Conservation (phyloP, 2,888 invertebrate genomes). For the Phaonia tiefii region DNA sequence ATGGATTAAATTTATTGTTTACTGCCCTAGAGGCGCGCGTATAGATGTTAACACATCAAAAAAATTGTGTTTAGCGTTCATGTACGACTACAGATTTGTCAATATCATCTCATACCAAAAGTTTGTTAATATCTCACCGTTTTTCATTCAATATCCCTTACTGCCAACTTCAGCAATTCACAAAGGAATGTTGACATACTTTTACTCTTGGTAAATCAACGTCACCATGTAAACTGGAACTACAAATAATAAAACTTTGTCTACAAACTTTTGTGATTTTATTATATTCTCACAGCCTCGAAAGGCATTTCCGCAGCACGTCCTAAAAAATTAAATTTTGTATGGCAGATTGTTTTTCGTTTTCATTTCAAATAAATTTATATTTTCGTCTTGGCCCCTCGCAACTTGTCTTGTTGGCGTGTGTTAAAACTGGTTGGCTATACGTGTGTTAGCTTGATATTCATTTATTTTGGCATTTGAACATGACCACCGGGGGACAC, state of each 20-base stretch:
- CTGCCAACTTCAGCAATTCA: not conserved
- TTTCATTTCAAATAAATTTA: conserved; percentile 37
- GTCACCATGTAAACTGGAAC: not conserved
- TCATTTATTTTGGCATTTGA: conserved; percentile 61
- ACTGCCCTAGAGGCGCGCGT: too few species aligned
- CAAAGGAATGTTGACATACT: conserved; percentile 64
- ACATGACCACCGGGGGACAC: conserved; percentile 42
- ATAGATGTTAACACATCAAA: too few species aligned
- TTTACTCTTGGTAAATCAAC: conserved; percentile 32
- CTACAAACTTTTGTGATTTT: not conserved
- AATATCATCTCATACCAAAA: too few species aligned
- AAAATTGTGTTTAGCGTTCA: too few species aligned
- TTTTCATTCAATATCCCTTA: too few species aligned
- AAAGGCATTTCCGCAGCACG: conserved; percentile 60
- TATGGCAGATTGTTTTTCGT: conserved; percentile 3
- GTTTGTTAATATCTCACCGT: too few species aligned
- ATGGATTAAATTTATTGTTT: too few species aligned
- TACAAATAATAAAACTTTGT: conserved; percentile 19
- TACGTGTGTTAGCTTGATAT: conserved; percentile 43
- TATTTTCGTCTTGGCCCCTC: not conserved
- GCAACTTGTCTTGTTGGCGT: conserved; percentile 19
- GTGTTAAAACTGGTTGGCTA: conserved; percentile 47
- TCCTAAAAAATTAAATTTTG: conserved; percentile 26
- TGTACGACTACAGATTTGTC: too few species aligned
- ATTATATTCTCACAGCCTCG: conserved; percentile 32